A percentile compares a stretch with the other conserved stretches of the same genome.
phyloP scores from a whole-genome alignment of 2,113 vertebrate species.

The Sciurus niger region DNA sequence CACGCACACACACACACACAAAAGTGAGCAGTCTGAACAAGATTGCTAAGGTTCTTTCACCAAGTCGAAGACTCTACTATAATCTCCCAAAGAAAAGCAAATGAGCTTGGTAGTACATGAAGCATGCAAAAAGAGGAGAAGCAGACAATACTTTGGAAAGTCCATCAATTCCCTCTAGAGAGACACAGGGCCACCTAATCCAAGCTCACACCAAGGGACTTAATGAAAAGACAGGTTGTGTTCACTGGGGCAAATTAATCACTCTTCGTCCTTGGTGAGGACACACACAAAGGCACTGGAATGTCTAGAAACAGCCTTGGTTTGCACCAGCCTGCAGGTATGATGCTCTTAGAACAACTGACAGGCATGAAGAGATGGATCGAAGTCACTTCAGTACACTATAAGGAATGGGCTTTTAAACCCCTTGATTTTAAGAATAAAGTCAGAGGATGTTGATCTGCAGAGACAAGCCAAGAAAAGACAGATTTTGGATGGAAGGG shows the following conservation, averaged over 20 bases:
- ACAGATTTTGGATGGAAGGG: background rate
- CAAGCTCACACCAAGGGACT: background rate
- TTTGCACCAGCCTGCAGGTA: too few relatives aligned
- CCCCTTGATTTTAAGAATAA: conserved; percentile 15
- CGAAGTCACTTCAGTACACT: background rate
- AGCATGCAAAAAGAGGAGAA: background rate
- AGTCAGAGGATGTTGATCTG: background rate
- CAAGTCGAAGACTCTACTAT: too few relatives aligned
- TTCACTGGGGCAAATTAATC: background rate
- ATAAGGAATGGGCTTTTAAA: background rate
- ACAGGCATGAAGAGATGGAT: background rate
- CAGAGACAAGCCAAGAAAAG: conserved; percentile 3
- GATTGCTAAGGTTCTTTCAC: rapidly evolving
- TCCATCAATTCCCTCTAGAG: background rate
- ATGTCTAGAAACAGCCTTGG: background rate
- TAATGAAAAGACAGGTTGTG: background rate
- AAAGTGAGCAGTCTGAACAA: too few relatives aligned
- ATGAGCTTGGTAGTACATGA: rapidly evolving
- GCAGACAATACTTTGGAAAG: background rate
- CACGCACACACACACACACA: too few relatives aligned
- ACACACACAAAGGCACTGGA: background rate
- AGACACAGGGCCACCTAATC: background rate
- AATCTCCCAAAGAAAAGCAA: background rate
- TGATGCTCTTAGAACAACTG: background rate
- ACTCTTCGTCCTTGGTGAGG: background rate